Base-by-base conservation (phyloP, 92 coral and sea anemone species). In the Zoanthus sociatus region DNA sequence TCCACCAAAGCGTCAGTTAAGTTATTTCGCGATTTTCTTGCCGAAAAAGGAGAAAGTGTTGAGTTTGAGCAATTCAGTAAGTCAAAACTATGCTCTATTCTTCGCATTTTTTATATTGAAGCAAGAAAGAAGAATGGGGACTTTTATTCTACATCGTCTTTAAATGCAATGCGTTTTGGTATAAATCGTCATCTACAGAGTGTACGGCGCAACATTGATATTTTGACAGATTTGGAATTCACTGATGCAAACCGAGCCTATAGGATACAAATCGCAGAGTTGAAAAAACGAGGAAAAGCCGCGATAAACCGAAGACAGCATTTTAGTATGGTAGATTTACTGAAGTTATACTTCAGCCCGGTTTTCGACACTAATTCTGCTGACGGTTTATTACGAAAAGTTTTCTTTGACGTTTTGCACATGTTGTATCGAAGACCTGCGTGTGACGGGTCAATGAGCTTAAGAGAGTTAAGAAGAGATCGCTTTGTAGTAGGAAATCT, bases 121-220 rank as follows among this genome's bases (percentile, higher is more conserved):
- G 97, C 95, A 44, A 91, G 99, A 18, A 96, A 96, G 90, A 93
- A 96, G 91, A 96, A 95, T 89, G 97, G 99, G 1, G 98, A 95
- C 63, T 91, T 91, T 83, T 96, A 95, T 90, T 93, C 95, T 51
- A 94, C 92, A 18, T 96, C 98, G 4, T 97, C 98, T 5, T 90
- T 96, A 37, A 92, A 94, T 86, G 92, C 94, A 16, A 92, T 95
- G 87, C 98, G 99, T 42, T 96, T 96, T 88, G 98, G 98, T 14
- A 93, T 96, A 61, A 94, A 93, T 79, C 91, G 98, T 67, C 93
- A 94, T 90, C 89, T 94, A 82, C 98, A 94, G 90, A 88, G 89
- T 26, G 78, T 91, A 69, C 90, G 91, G 51, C 87, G 98, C 69
- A 95, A 94, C 87, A 87, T 95, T 42, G 98, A 96, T 84, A 96